phyloP scores from a whole-genome alignment of 2,888 invertebrate species.

The Chorisops tibialis region DNA sequence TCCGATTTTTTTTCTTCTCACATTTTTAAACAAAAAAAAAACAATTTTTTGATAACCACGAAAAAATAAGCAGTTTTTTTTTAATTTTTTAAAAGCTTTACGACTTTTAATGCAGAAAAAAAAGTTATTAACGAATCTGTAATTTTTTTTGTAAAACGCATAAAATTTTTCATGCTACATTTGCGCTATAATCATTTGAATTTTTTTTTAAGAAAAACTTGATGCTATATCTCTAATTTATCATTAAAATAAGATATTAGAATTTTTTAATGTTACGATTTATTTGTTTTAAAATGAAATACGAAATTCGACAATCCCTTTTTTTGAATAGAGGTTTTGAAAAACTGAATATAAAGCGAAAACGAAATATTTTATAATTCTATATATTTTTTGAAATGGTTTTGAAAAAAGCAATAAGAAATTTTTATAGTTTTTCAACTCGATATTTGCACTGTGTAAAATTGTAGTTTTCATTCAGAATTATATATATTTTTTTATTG shows the following conservation, averaged over 20 bases:
- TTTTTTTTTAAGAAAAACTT: neutral
- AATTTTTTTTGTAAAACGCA: no score
- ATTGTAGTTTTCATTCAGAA: neutral
- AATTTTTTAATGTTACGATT: neutral
- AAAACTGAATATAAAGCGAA: constrained; percentile 4
- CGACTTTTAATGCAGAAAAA: neutral
- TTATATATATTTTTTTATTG: neutral
- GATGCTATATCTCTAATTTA: neutral
- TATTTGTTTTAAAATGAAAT: neutral
- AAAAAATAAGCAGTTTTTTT: neutral
- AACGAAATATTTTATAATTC: constrained; percentile 16
- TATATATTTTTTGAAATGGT: constrained; percentile 13
- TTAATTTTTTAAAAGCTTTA: neutral
- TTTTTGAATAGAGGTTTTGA: constrained; percentile 8
- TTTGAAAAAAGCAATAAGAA: constrained; percentile 1
- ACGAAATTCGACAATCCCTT: constrained; percentile 19
- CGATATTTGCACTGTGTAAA: neutral
- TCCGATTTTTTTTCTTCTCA: constrained; percentile 10
- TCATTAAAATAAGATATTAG: neutral
- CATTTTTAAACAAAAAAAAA: constrained; percentile 2
- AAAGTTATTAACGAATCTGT: no score
- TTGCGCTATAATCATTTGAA: neutral
- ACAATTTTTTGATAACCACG: no score
- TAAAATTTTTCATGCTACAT: no score
- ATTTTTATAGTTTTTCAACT: neutral